Evolutionary conservation across 2,888 invertebrate species (phyloP).

Genomic region (Metalampra italica): DNA sequence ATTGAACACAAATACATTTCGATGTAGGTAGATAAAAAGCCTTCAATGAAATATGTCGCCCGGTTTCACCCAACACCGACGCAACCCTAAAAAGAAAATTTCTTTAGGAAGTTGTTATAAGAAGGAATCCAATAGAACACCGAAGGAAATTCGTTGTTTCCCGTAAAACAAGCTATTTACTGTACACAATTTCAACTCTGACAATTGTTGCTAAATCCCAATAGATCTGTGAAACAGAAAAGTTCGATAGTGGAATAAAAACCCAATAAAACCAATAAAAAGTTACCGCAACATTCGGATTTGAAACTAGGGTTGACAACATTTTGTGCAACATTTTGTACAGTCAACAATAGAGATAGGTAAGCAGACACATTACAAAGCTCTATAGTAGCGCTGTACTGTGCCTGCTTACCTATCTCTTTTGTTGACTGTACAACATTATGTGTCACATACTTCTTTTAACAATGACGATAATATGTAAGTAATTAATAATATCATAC

Average conservation of each 20-base stretch:
- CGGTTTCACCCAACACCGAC: slow-evolving; percentile 17
- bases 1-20: too few relatives aligned
- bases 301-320: slow-evolving; percentile 23
- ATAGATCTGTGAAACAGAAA: slow-evolving; percentile 60
- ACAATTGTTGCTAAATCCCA: slow-evolving; percentile 48
- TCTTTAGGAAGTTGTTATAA: slow-evolving; percentile 57
- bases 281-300: slow-evolving; percentile 49
- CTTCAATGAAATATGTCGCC: slow-evolving; percentile 2
- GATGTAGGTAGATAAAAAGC: too few relatives aligned
- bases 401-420: too few relatives aligned
- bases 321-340: too few relatives aligned
- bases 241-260: slow-evolving; percentile 54
- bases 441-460: too few relatives aligned
- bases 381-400: too few relatives aligned
- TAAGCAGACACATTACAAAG: too few relatives aligned
- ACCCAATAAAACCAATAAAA: slow-evolving; percentile 66
- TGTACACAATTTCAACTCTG: slow-evolving; percentile 54
- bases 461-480: too few relatives aligned
- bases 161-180: slow-evolving; percentile 63
- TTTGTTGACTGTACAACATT: too few relatives aligned
- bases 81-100: slow-evolving; percentile 33
- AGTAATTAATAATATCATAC: too few relatives aligned
- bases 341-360: too few relatives aligned
- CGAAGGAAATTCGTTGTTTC: slow-evolving; percentile 53
- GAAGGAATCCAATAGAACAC: slow-evolving; percentile 59